Evolutionary conservation across 2,797 vertebrate genomes (phyloP).

Genomic region (Hyperoplus immaculatus): DNA sequence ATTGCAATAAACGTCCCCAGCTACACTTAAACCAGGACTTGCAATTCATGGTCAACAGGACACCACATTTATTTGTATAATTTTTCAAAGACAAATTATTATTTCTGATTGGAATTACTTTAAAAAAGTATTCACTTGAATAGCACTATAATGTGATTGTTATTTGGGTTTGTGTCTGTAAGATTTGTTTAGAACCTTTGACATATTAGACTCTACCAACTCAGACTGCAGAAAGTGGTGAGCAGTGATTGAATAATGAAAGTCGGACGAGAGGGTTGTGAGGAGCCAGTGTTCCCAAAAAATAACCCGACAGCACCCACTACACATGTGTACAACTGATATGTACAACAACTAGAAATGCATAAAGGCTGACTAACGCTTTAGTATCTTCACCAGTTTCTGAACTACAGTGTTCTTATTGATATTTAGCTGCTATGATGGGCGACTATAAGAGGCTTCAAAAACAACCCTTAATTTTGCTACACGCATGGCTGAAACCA

Average conservation of each 20-base stretch:
- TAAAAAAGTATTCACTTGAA: not conserved
- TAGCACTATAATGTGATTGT: not conserved
- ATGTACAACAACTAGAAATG: not conserved
- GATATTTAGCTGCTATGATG: conserved; percentile 35
- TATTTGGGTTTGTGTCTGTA: not conserved
- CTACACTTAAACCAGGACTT: not conserved
- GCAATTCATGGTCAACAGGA: not conserved
- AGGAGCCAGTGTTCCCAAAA: not conserved
- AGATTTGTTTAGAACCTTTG: not conserved
- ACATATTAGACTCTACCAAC: conserved; percentile 1
- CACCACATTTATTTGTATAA: not conserved
- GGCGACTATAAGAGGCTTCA: conserved; percentile 34
- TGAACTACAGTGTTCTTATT: conserved; percentile 37
- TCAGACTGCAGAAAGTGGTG: conserved; percentile 32
- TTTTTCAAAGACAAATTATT: conserved; percentile 12
- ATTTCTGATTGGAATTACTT: not conserved
- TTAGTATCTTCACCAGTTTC: not conserved
- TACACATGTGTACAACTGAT: conserved; percentile 1
- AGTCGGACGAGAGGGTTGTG: conserved; percentile 8
- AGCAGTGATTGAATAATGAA: conserved; percentile 39
- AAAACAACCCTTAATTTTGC: conserved; percentile 13
- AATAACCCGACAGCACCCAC: conserved; percentile 1
- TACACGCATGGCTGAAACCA: conserved; percentile 30
- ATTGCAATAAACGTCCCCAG: not conserved
- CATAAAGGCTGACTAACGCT: conserved; percentile 1